A percentile compares a stretch with the other conserved stretches of the same genome.
Conservation (phyloP, 2,888 invertebrate genomes). For the Choreutis nemorana region DNA sequence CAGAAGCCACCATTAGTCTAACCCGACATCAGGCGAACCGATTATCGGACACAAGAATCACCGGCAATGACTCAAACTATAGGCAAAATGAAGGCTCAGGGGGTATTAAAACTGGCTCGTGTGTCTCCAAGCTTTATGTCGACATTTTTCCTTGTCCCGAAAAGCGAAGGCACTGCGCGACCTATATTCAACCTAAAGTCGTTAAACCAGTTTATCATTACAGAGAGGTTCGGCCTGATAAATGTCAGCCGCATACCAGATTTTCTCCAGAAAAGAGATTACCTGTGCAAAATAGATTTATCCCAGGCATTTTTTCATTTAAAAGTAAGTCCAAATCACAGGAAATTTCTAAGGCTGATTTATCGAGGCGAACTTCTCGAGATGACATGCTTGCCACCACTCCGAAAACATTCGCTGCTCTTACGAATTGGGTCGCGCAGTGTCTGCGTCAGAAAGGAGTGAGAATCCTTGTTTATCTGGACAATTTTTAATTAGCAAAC, state of each 20-base stretch:
- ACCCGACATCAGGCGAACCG: conserved; percentile 1
- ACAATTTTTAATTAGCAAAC: conserved; percentile 12
- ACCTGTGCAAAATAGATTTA: conserved; percentile 15
- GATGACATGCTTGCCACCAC: conserved; percentile 20
- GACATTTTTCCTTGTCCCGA: conserved; percentile 10
- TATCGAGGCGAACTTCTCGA: conserved; percentile 10
- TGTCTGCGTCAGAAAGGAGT: conserved; percentile 7
- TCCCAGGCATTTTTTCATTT: conserved; percentile 17
- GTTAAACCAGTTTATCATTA: conserved; percentile 8
- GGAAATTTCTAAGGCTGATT: conserved; percentile 13
- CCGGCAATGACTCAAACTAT: conserved; percentile 9
- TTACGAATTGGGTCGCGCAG: conserved; percentile 13
- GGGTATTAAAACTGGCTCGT: conserved; percentile 6
- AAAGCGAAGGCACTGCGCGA: conserved; percentile 10
- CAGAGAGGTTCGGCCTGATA: conserved; percentile 14
- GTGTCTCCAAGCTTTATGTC: conserved; percentile 11
- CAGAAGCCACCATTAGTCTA: conserved; percentile 10
- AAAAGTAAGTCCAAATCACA: conserved; percentile 9
- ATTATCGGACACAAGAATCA: conserved; percentile 5
- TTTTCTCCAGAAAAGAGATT: conserved; percentile 15
- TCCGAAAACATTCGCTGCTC: conserved; percentile 12
- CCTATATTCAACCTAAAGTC: conserved; percentile 13
- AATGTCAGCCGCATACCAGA: conserved; percentile 13
- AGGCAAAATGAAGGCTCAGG: conserved; percentile 1
- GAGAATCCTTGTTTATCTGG: conserved; percentile 10